Evolutionary conservation across 2,888 invertebrate genomes (phyloP).

Genomic region (Brenthis daphne): DNA sequence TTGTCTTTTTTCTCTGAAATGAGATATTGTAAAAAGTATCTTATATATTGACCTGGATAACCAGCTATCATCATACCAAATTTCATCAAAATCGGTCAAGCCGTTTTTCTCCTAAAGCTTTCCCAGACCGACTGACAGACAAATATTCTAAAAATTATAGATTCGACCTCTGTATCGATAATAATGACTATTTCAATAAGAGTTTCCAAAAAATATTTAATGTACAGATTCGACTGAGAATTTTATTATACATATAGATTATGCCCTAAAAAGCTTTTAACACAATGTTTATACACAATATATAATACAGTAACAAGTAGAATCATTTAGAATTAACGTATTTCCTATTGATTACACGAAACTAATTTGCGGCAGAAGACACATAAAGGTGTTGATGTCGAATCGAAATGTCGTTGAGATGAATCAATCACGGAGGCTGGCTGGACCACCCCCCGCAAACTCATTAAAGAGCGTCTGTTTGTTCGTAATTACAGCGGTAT

Average conservation of each 20-base stretch:
- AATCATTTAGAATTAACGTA: conserved; percentile 46
- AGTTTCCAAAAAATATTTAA: no score
- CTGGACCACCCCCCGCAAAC: conserved; percentile 76
- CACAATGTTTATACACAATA: conserved; percentile 76
- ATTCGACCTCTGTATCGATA: no score
- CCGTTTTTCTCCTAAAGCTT: no score
- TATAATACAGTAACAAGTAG: conserved; percentile 43
- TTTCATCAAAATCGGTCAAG: no score
- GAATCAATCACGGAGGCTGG: conserved; percentile 75
- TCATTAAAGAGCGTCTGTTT: conserved; percentile 81
- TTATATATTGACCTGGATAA: no score
- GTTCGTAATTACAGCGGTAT: conserved; percentile 81
- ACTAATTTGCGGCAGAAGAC: conserved; percentile 21
- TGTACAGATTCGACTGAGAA: no score
- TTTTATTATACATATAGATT: conserved; percentile 38
- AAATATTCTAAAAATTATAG: no score
- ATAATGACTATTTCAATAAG: no score
- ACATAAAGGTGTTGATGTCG: conserved; percentile 10
- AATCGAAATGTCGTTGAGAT: conserved; percentile 43
- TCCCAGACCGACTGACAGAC: no score
- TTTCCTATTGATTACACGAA: conserved; percentile 45
- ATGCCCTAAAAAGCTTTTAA: conserved; percentile 79
- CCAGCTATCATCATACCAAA: no score
- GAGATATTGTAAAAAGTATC: no score
- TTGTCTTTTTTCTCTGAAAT: no score